Evolutionary conservation across 2,113 vertebrate genomes (phyloP).

Genomic region (Rafetus swinhoei): DNA sequence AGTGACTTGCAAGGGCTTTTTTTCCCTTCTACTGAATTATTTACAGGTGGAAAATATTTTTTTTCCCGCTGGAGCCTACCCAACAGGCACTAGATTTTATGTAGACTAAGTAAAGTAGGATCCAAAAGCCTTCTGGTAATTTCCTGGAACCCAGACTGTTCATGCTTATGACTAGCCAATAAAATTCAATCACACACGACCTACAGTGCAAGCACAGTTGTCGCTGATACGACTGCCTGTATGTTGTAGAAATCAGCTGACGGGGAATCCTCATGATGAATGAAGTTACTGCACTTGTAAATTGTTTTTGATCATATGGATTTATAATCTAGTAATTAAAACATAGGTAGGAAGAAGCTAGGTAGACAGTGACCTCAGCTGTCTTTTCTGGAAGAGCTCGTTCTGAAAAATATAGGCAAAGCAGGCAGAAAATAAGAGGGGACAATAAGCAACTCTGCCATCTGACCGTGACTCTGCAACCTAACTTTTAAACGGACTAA

Average conservation of each 20-base stretch:
- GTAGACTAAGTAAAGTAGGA: not conserved
- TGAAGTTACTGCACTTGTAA: not conserved
- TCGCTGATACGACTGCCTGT: not conserved
- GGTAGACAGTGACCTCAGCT: not conserved
- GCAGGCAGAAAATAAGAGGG: not conserved
- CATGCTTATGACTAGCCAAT: not conserved
- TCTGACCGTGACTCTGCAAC: not conserved
- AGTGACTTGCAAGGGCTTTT: conserved; percentile 34
- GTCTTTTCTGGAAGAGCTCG: not conserved
- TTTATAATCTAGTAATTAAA: not conserved
- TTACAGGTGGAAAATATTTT: conserved; percentile 69
- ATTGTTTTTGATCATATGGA: not conserved
- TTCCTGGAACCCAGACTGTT: not conserved
- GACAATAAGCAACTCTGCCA: not conserved
- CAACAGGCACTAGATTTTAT: conserved; percentile 55
- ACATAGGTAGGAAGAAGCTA: not conserved
- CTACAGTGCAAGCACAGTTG: not conserved
- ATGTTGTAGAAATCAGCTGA: not conserved
- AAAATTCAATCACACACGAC: not conserved
- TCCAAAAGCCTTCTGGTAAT: not conserved
- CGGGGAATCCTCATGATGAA: not conserved
- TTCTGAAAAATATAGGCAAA: not conserved
- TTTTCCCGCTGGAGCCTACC: conserved; percentile 48
- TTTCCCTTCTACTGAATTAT: conserved; percentile 64
- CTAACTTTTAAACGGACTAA: not conserved